phyloP scores from a whole-genome alignment of 2,113 vertebrate species.

The Rhombomys opimus region DNA sequence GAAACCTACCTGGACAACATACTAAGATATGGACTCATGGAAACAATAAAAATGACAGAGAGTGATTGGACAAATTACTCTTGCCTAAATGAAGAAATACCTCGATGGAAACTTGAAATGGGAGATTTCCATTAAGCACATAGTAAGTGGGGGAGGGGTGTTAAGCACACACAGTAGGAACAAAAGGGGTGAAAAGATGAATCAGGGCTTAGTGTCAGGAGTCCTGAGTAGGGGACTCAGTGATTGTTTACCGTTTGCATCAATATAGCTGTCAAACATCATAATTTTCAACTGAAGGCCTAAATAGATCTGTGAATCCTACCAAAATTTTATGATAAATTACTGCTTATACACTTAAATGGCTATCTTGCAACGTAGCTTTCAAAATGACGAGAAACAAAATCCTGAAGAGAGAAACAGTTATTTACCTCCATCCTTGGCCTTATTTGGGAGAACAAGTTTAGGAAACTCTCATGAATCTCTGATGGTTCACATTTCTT shows the following conservation, averaged over 20 bases:
- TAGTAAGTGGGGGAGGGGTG: fast-evolving
- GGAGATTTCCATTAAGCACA: background rate
- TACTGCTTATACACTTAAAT: background rate
- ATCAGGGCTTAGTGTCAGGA: background rate
- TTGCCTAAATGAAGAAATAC: background rate
- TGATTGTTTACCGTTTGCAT: background rate
- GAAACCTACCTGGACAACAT: background rate
- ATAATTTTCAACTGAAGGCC: background rate
- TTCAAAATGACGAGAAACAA: background rate
- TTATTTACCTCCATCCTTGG: background rate
- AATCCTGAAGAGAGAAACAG: background rate
- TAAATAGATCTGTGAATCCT: background rate
- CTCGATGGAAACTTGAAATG: background rate
- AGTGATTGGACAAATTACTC: background rate
- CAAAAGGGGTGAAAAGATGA: background rate
- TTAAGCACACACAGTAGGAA: background rate
- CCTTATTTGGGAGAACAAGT: background rate
- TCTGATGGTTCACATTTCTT: background rate
- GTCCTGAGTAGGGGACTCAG: background rate
- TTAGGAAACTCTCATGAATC: background rate
- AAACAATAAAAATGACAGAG: too few species aligned
- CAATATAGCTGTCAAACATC: background rate
- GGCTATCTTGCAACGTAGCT: background rate
- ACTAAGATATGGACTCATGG: background rate
- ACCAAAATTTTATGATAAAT: conserved; percentile 3